Percentiles rank a stretch among this genome's conserved stretches.
These are phyloP conservation scores for Melanotaenia pygmaea DNA, from an alignment of 2,797 vertebrate species.

Conservation along the genomic window DNA sequence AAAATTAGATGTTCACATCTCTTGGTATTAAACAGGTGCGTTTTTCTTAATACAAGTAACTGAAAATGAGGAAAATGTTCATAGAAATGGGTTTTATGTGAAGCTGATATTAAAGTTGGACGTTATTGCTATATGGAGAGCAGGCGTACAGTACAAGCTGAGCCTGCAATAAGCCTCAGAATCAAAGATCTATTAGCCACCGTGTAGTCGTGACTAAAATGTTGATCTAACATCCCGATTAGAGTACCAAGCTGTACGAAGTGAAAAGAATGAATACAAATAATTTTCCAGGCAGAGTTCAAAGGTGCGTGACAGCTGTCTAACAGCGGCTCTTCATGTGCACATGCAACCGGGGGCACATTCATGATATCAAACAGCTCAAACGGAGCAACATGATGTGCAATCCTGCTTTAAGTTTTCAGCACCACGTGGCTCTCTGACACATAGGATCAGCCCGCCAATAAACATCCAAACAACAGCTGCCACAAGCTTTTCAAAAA, in stretches of 20 bases:
- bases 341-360: conserved; percentile 67
- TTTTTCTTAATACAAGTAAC: conserved; percentile 66
- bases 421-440: conserved; percentile 50
- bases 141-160: conserved; percentile 39
- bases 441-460: conserved; percentile 15
- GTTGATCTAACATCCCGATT: conserved; percentile 50
- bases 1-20: conserved; percentile 67
- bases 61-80: conserved; percentile 67
- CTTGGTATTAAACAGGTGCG: conserved; percentile 72
- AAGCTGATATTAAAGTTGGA: conserved; percentile 70
- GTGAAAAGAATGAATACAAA: conserved; percentile 49
- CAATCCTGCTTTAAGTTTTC: conserved; percentile 42
- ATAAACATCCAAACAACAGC: conserved; percentile 37
- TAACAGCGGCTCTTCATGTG: conserved; percentile 78
- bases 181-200: conserved; percentile 65
- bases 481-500: neutral
- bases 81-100: conserved; percentile 68
- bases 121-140: conserved; percentile 66
- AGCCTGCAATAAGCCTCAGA: conserved; percentile 65
- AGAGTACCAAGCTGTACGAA: conserved; percentile 42
- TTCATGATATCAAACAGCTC: conserved; percentile 77
- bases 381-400: conserved; percentile 66
- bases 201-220: conserved; percentile 43
- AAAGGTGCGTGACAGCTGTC: conserved; percentile 73
- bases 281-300: conserved; percentile 63